These are phyloP conservation scores for Drosophila watanabei DNA, from an alignment of 1,140 invertebrate species.

Conservation along the genomic window DNA sequence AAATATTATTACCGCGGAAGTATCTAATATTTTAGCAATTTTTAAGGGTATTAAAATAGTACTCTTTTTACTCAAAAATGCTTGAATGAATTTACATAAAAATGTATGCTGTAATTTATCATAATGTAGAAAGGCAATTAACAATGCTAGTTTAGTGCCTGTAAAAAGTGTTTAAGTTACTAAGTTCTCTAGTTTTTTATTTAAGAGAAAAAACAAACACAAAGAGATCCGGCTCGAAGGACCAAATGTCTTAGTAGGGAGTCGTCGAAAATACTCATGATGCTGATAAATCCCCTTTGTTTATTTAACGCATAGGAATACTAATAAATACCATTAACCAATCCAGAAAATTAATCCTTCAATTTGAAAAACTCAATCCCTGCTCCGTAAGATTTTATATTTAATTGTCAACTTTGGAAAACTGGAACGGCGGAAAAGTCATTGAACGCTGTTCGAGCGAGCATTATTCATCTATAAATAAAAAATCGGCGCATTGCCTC, in stretches of 20 bases:
- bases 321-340: neutral
- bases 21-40: too few species aligned
- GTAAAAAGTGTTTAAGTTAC: neutral
- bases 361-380: neutral
- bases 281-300: neutral
- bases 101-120: neutral
- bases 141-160: neutral
- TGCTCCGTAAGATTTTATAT: neutral
- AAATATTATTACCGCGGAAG: too few species aligned
- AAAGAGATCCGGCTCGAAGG: neutral
- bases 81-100: neutral
- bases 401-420: slow-evolving; percentile 9
- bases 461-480: slow-evolving; percentile 62
- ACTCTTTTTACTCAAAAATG: neutral
- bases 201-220: neutral
- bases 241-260: neutral
- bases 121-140: neutral
- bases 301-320: neutral
- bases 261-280: neutral
- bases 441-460: slow-evolving; percentile 45
- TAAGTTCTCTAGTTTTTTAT: neutral
- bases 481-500: slow-evolving; percentile 41
- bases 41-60: neutral
- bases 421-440: slow-evolving; percentile 20
- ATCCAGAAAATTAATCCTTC: neutral